Base-by-base conservation (phyloP, 2,888 invertebrate genomes). In the Andrena marginata region DNA sequence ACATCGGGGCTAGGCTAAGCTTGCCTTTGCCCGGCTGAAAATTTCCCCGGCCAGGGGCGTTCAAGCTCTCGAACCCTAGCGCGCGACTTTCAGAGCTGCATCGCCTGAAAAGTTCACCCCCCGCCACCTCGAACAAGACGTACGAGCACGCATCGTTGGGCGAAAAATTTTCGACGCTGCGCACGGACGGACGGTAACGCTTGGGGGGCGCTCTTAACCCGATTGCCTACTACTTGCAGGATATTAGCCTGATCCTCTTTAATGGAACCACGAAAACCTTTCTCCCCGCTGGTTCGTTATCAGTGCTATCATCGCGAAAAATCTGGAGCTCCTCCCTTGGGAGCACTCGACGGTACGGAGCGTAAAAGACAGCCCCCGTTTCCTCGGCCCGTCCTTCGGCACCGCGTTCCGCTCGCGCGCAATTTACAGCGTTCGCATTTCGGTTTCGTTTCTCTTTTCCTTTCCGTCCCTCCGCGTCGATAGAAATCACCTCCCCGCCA, bases 191-290 rank as follows among this genome's bases (percentile, higher is more conserved):
- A n/a, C 23, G 62, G 16, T 31, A 51, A 23, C 31, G 2, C 23
- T 26, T 56, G 26, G 68, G 26, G 68, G 72, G 59, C 42, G 56
- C 65, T n/a, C 75, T 79, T 82, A 84, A 84, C 79, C 70, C 72
- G 82, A 82, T 82, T 76, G 79, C 54, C 65, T 65, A 42, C 20
- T 65, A 29, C 59, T 65, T 75, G 49, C 68, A 10, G 49, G 67
- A 83, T 80, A 83, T 84, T 80, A 77, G 69, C 13, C 35, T 35
- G 78, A 82, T 83, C 83, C 76, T 29, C 59, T 35, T 51, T 80
- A 82, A 71, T 67, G 70, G 79, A 72, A 75, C 67, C 65, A 70
- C 70, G 72, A 72, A 71, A 84, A 77, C 62, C 67, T 65, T 80
- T 70, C 49, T 20, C 56, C 51, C 23, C 62, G 10, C 31, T 8